Base-by-base conservation (phyloP, 2,797 vertebrate genomes). In the Pangasius larnaudii region DNA sequence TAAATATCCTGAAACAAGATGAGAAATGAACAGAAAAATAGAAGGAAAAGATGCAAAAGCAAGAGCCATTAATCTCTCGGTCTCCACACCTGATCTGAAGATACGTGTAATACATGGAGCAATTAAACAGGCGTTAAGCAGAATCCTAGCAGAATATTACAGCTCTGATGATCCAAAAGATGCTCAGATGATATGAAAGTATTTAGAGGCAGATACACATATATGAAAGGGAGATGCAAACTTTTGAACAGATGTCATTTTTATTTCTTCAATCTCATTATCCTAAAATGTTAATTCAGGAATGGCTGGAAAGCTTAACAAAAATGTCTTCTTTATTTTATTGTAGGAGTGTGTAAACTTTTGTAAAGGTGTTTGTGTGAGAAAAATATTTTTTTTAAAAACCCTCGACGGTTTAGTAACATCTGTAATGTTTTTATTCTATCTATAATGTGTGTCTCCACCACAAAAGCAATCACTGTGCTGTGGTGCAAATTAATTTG, bases 401-500 rank as follows among this genome's bases (percentile, higher is more conserved):
- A 42, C 5, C 5, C 42, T 2, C 16, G 18, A 56, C 53, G 22
- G 72, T 49, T 75, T 49, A 46, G 39, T 74, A 46, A 27, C 14
- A 4, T 33, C 51, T 58, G 27, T 46, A 49, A 18, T 63, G 58
- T 82, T 63, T 63, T 63, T 63, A 10, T 82, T 82, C 14, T 24
- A 33, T 58, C 42, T 30, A 33, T 67, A 84, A 67, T 30, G 4
- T 30, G n/a, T n/a, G 19, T 84, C 46, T 84, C 16, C 4, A 84
- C 18, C 81, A 51, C 80, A 78, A 89, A 87, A 86, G 79, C 85
- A 51, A 33, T 92, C 90, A 89, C 92, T 88, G 87, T 89, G 91
- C 87, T 91, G 91, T 93, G 94, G 91, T 88, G 87, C 93, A 94
- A 96, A 97, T 96, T 93, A 95, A 84, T 96, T 95, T 91, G 89